Evolutionary conservation across 1,140 invertebrate species (phyloP).

Genomic region (Cephus cinctus): DNA sequence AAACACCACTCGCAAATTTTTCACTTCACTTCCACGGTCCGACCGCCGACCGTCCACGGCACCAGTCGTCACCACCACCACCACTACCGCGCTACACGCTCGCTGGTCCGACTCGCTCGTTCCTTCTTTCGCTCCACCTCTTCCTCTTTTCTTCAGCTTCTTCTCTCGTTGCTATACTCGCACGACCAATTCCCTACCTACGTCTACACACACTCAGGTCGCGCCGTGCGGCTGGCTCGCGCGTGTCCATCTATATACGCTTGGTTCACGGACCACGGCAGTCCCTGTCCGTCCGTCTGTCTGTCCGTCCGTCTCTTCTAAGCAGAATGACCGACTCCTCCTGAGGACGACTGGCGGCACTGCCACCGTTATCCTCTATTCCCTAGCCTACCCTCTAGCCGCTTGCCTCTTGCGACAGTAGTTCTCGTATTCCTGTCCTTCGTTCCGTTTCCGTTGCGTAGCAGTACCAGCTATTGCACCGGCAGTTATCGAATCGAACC

Average conservation of each 20-base stretch:
- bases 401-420: too few species aligned
- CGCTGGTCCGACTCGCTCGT: slow-evolving; percentile 19
- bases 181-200: slow-evolving; percentile 2
- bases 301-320: slow-evolving; percentile 5
- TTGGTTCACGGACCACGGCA: slow-evolving; percentile 1
- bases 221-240: slow-evolving; percentile 13
- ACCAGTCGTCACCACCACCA: slow-evolving; percentile 32
- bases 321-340: too few species aligned
- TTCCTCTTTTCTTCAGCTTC: slow-evolving; percentile 21
- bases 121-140: slow-evolving; percentile 21
- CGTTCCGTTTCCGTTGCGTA: too few species aligned
- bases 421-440: too few species aligned
- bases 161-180: slow-evolving; percentile 1
- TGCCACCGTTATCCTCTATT: too few species aligned
- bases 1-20: slow-evolving; percentile 7
- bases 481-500: too few species aligned
- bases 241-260: slow-evolving; percentile 20
- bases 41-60: slow-evolving; percentile 37
- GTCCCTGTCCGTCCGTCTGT: slow-evolving; percentile 1
- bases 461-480: too few species aligned
- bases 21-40: slow-evolving; percentile 12
- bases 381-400: too few species aligned
- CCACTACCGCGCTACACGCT: not conserved
- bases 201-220: slow-evolving; percentile 11
- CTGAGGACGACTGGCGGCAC: too few species aligned